Evolutionary conservation across 2,797 vertebrate species (phyloP), one percentile per base, ranked within the genome.

Genomic region (Onychomys leucogaster): DNA sequence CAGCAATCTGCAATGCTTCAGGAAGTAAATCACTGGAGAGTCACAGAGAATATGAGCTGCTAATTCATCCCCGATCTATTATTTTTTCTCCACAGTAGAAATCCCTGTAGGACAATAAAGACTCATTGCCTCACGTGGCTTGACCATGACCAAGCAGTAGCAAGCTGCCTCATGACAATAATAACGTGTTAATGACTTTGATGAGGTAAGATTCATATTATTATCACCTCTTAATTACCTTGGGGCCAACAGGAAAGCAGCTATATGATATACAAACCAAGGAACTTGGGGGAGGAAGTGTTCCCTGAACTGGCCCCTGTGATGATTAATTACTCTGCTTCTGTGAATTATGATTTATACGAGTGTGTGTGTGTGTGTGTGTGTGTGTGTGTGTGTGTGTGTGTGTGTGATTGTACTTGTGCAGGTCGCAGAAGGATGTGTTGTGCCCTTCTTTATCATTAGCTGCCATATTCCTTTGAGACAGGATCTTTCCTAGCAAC

Each of bases 181-280:
- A 97, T 65, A 91, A 98, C 0, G 90, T 89, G 95, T 93, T 97
- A 93, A 92, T 41, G 27, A 94, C 94, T 97, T 89, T 93, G 95
- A 96, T 94, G 97, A 96, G 96, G 85, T 80, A 67, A 81, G 81
- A 90, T 77, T 77, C 0, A n/a, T 90, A 67, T 98, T 89, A 95
- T 98, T 97, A 96, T 87, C 96, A 96, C 97, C 76, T 95, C 92
- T 97, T 75, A 92, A 95, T 97, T 98, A 94, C 96, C 95, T 98
- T 98, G 95, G 88, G 87, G 82, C 92, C 69, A 93, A 34, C 67
- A 93, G 96, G 73, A 96, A 96, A 92, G 83, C 93, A 94, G 96
- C 96, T 81, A 37, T 0, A 85, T 61, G 95, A 91, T 67, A 89
- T 0, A 93, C 83, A 94, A 94, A 96, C 76, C 80, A 77, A 90